These are phyloP conservation scores for Podiceps cristatus DNA, from an alignment of 2,113 vertebrate genomes.

Conservation along the genomic window DNA sequence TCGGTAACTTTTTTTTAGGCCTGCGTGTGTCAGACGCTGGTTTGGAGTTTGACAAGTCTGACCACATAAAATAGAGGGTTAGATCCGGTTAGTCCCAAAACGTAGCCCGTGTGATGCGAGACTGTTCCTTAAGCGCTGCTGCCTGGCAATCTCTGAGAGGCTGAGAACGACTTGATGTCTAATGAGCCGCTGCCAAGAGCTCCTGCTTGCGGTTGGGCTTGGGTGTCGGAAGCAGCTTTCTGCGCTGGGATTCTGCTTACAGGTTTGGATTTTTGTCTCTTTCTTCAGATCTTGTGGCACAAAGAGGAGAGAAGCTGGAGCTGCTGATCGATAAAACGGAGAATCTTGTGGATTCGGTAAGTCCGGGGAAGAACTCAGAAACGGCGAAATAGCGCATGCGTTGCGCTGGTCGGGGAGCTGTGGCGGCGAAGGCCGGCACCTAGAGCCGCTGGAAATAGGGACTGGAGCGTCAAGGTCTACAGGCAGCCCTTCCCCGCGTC, in stretches of 20 bases:
- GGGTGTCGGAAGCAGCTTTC: not conserved
- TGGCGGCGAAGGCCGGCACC: not conserved
- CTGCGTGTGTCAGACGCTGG: not conserved
- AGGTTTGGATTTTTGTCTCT: not conserved
- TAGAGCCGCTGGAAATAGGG: too few species aligned
- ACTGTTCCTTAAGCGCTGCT: not conserved
- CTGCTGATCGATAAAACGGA: conserved; percentile 98
- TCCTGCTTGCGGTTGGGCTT: not conserved
- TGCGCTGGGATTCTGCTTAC: not conserved
- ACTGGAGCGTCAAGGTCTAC: fast-evolving
- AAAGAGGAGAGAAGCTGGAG: conserved; percentile 97
- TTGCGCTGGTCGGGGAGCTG: not conserved
- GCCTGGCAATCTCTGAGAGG: not conserved
- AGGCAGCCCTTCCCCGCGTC: not conserved
- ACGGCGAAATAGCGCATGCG: not conserved
- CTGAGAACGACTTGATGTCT: not conserved
- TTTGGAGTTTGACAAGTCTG: not conserved
- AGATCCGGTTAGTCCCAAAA: not conserved
- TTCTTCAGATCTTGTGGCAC: conserved; percentile 92
- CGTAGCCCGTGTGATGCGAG: not conserved
- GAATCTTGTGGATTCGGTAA: conserved; percentile 96
- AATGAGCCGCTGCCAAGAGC: not conserved
- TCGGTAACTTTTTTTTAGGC: fast-evolving
- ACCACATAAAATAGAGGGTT: not conserved
- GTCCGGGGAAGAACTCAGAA: conserved; percentile 40